phyloP scores from a whole-genome alignment of 2,888 invertebrate genomes.

The Halictus quadricinctus region DNA sequence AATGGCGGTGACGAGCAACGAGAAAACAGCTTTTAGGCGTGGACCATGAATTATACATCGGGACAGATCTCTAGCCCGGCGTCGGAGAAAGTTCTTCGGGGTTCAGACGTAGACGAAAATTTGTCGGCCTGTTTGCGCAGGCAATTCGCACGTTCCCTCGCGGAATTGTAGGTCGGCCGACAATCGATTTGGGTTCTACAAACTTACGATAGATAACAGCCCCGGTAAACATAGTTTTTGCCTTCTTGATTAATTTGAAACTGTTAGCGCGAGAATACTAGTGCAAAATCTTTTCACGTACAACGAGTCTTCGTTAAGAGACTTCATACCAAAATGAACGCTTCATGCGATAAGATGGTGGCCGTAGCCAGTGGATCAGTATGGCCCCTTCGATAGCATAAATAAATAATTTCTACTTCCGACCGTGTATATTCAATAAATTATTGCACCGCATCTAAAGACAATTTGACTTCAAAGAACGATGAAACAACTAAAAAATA shows the following conservation, averaged over 20 bases:
- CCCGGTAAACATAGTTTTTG: background rate
- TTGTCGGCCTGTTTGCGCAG: slow-evolving; percentile 22
- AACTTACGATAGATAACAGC: background rate
- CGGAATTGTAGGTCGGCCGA: slow-evolving; percentile 4
- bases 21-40: slow-evolving; percentile 73
- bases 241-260: background rate
- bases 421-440: too few relatives aligned
- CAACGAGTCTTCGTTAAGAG: background rate
- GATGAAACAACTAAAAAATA: background rate
- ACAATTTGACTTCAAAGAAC: too few relatives aligned
- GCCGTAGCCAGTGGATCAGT: too few relatives aligned
- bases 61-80: slow-evolving; percentile 66
- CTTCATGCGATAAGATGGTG: too few relatives aligned
- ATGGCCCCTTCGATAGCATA: too few relatives aligned
- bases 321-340: too few relatives aligned
- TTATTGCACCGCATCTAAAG: too few relatives aligned
- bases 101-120: slow-evolving; percentile 38
- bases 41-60: slow-evolving; percentile 80
- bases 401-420: too few relatives aligned
- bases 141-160: background rate
- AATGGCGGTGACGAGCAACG: slow-evolving; percentile 63
- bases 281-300: too few relatives aligned
- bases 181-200: background rate
- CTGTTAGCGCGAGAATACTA: background rate
- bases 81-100: slow-evolving; percentile 76